A percentile compares a stretch with the other conserved stretches of the same genome.
These are phyloP conservation scores for Patiria miniata DNA, from an alignment of 35 echinoderm and acorn worm species.

Conservation along the genomic window DNA sequence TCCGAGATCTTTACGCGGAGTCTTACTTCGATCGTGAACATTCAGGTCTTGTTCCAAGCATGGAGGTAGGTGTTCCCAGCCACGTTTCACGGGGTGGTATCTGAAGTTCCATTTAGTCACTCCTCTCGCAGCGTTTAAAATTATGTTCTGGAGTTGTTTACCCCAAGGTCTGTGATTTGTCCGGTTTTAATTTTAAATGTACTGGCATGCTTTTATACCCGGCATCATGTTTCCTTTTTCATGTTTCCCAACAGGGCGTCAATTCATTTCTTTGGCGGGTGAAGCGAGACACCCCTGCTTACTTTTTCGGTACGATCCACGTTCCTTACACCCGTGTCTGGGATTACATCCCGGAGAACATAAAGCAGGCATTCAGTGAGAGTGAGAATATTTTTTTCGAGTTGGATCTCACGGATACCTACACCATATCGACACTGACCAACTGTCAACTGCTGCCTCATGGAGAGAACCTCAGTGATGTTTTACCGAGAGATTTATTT, in stretches of 20 bases:
- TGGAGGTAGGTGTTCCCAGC: too few species aligned
- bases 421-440: slow-evolving; percentile 67
- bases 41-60: too few species aligned
- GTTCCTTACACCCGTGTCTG: slow-evolving; percentile 96
- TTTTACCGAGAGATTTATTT: slow-evolving; percentile 85
- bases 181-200: too few species aligned
- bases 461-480: slow-evolving; percentile 89
- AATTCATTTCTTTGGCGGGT: slow-evolving; percentile 94
- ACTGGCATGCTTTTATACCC: not conserved
- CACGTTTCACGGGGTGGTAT: too few species aligned
- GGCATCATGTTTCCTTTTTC: not conserved
- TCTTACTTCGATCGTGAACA: too few species aligned
- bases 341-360: slow-evolving; percentile 95
- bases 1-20: too few species aligned
- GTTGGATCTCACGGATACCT: slow-evolving; percentile 88
- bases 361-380: slow-evolving; percentile 89
- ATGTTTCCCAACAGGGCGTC: slow-evolving; percentile 50
- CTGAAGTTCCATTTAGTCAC: too few species aligned
- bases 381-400: slow-evolving; percentile 97
- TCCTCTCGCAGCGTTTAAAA: too few species aligned
- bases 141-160: not conserved
- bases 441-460: slow-evolving; percentile 94
- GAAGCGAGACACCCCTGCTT: slow-evolving; percentile 82
- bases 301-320: slow-evolving; percentile 97
- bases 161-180: not conserved